Base-by-base conservation (phyloP, 2,888 invertebrate species). In the Charanyca ferruginea region DNA sequence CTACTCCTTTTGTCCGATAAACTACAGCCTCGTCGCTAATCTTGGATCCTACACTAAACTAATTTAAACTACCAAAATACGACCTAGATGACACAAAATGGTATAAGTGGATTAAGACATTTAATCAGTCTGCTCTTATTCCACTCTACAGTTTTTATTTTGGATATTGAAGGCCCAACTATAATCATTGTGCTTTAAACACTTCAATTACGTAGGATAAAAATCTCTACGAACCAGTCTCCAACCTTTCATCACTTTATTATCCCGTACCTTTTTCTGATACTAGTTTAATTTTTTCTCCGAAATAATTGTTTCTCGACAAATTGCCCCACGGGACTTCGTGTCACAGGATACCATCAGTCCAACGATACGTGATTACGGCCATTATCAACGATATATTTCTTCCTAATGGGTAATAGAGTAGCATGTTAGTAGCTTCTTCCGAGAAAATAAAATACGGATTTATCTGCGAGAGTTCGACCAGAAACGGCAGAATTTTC, bases 391-490 rank as follows among this genome's bases (percentile, higher is more conserved):
- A 52, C 68, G 78, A 66, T 70, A 83, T 87, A 85, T 84, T 80
- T 87, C 85, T 87, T 78, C 66, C 61, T 72, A 87, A 87, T 87
- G 78, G 84, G 80, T 81, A 75, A 80, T 82, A 83, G 82, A 79
- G 73, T 77, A 68, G 57, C 70, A 77, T 77, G 80, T 80, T 80
- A 71, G 78, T 67, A 63, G 73, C 75, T 57, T 73, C 60, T 72
- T 70, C 60, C 51, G 49, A 68, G 67, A 75, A 79, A 80, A 78
- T 76, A 77, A 71, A 79, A 72, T 60, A 75, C 68, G 35, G 52
- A 73, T 66, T 72, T 73, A 76, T 73, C 51, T 49, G 32, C 22
- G 23, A 58, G 23, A 49, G 48, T 54, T 66, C 47, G 60, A 65
- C 61, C 53, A 62, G 59, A 54, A 66, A 66, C 45, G 5, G 6